These are phyloP conservation scores for Botia kubotai DNA, from an alignment of 2,797 vertebrate genomes.

Conservation along the genomic window DNA sequence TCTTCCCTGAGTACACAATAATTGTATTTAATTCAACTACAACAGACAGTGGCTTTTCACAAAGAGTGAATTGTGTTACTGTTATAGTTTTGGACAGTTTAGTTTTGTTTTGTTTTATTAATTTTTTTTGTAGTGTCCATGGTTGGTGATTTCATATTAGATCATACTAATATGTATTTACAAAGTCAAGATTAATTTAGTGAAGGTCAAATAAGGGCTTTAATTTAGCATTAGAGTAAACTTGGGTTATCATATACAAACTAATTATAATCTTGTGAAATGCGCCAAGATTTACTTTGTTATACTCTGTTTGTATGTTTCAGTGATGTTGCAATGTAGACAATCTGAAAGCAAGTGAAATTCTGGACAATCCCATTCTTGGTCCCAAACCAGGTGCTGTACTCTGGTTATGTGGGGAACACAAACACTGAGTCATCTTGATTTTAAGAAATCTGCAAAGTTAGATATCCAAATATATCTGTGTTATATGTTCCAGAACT, in stretches of 20 bases:
- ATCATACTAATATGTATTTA: neutral
- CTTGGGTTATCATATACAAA: neutral
- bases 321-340: conserved; percentile 1
- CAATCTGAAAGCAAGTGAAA: conserved; percentile 28
- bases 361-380: neutral
- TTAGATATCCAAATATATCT: neutral
- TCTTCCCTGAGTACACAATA: neutral
- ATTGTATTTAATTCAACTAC: neutral
- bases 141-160: neutral
- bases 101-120: neutral
- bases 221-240: neutral
- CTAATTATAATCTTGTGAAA: neutral
- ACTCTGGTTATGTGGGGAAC: neutral
- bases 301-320: neutral
- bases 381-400: neutral
- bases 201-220: neutral
- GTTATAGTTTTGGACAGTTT: neutral
- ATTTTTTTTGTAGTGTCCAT: neutral
- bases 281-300: neutral
- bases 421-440: conserved; percentile 12
- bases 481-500: neutral
- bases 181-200: neutral
- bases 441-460: neutral
- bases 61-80: neutral
- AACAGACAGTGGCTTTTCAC: neutral